These are phyloP conservation scores for Pangasianodon gigas DNA, from an alignment of 2,113 vertebrate genomes.

Conservation along the genomic window DNA sequence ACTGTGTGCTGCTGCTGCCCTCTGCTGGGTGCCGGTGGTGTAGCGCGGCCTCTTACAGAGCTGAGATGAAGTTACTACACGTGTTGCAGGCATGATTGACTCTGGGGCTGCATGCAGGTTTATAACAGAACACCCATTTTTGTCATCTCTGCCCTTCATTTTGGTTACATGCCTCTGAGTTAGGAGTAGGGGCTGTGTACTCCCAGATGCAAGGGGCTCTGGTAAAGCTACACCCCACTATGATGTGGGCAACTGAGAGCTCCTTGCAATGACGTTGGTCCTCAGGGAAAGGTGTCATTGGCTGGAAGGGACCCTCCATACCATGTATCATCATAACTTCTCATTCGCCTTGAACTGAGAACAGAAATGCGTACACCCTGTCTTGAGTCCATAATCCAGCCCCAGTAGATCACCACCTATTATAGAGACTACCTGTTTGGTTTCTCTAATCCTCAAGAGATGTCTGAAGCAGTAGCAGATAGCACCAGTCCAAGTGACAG, in stretches of 20 bases:
- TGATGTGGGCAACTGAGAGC: neutral
- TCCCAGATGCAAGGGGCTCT: neutral
- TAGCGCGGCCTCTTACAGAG: neutral
- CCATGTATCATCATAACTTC: neutral
- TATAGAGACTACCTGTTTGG: neutral
- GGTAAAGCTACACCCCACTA: neutral
- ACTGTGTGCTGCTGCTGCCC: neutral
- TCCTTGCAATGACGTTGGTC: neutral
- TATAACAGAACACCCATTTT: neutral
- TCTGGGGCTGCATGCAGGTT: neutral
- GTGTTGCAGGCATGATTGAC: neutral
- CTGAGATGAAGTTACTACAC: neutral
- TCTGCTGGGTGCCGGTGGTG: neutral
- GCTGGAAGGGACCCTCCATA: neutral
- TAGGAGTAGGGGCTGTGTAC: neutral
- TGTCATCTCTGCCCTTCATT: neutral
- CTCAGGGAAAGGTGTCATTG: neutral
- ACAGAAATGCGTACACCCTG: neutral
- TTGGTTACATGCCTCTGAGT: neutral
- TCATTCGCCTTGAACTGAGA: neutral
- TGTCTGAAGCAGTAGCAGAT: neutral
- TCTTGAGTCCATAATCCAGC: neutral
- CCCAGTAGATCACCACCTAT: too few species aligned
- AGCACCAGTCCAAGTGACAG: neutral
- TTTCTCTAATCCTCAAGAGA: neutral